Evolutionary conservation across 2,113 vertebrate species (phyloP).

Genomic region (Campylomormyrus tamandua): DNA sequence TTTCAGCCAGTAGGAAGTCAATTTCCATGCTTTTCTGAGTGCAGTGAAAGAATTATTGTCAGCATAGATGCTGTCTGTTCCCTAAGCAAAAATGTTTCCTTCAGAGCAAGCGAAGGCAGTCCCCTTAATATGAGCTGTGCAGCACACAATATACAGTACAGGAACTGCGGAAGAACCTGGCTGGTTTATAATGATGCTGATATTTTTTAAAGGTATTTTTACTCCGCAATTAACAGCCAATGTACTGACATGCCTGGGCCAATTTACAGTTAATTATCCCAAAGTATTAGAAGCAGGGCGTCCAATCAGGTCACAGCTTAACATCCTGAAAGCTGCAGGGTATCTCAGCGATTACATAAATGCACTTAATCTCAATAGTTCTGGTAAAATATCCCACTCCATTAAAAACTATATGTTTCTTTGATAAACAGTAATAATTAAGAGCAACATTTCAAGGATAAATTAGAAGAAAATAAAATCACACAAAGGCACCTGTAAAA

Average conservation of each 20-base stretch:
- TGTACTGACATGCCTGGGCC: background rate
- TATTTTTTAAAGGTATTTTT: background rate
- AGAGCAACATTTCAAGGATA: background rate
- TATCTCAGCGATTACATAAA: background rate
- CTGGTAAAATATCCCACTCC: background rate
- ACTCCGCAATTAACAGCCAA: background rate
- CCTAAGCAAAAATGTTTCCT: background rate
- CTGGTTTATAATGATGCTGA: background rate
- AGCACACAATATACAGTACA: background rate
- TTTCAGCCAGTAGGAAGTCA: background rate
- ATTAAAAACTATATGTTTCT: background rate
- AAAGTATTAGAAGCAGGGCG: background rate
- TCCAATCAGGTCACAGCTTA: background rate
- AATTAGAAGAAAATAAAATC: background rate
- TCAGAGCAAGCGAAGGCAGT: background rate
- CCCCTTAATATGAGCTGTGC: background rate
- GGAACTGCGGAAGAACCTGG: background rate
- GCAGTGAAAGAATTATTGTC: background rate
- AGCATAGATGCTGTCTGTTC: background rate
- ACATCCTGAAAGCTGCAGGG: background rate
- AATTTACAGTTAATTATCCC: background rate
- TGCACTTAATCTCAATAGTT: background rate
- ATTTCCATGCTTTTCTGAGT: background rate
- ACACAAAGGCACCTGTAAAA: background rate
- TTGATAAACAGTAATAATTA: background rate